Base-by-base conservation (phyloP, 1,140 invertebrate genomes). In the Delia radicum region DNA sequence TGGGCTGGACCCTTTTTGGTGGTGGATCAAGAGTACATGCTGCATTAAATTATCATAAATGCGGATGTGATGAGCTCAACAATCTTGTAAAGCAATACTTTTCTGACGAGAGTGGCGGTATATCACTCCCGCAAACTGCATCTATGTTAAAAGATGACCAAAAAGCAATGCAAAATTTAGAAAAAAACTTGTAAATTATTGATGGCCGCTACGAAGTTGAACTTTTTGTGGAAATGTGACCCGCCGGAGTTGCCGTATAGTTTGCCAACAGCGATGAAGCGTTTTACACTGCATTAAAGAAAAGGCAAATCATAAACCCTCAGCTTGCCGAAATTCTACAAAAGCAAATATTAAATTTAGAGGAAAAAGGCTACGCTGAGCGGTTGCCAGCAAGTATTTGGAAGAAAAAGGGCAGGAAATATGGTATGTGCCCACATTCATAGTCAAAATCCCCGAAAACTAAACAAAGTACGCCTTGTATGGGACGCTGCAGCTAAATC, bases 171-270 rank as follows among this genome's bases (percentile, higher is more conserved):
- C 2, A 46, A 3, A 42, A 46, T 24, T 46, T 73, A 33, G 31
- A 73, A 21, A 10, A 37, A 73, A 71, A n/a, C 13, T 46, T 15
- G 12, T 26, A 21, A 27, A 18, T 33, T 5, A 21, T n/a, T 12
- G 72, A 73, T 12, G 42, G 42, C 10, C 69, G 33, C 8, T 72
- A 72, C 69, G 69, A 72, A 37, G 31, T 72, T 10, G 26, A 46
- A 12, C 48, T n/a, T 61, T 15, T 29, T 48, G 21, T 55, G 42
- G 42, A 27, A 28, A 3, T 2, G 10, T 8, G 72, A 48, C n/a
- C 21, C 55, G 7, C 6, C 42, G 4, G 31, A n/a, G 12, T 18
- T 55, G 21, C 46, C 42, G 15, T 3, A 55, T 26, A 27, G 72
- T 21, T 29, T 46, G 2, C 33, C 10, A 28, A 42, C 33, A 61